phyloP scores from a whole-genome alignment of 2,113 vertebrate species.

The Podiceps cristatus region DNA sequence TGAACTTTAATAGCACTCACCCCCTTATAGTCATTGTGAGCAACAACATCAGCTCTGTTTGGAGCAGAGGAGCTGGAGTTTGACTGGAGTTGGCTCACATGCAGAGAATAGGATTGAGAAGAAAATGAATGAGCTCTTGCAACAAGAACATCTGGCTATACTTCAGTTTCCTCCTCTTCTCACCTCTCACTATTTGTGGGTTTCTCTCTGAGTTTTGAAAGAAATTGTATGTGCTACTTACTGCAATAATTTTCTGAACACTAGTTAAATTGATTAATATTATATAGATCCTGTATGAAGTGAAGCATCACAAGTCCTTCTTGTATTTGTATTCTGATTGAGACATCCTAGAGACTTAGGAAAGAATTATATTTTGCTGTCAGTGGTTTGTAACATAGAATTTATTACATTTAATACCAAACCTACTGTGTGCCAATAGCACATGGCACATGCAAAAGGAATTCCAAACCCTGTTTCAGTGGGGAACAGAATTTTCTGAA shows the following conservation, averaged over 20 bases:
- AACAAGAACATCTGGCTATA: background rate
- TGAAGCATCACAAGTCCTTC: background rate
- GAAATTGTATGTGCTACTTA: background rate
- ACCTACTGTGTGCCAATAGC: background rate
- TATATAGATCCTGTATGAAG: background rate
- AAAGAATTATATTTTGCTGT: background rate
- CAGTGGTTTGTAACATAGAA: background rate
- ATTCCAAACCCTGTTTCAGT: background rate
- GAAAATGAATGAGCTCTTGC: conserved; percentile 2
- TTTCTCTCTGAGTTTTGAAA: conserved; percentile 4
- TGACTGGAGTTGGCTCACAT: background rate
- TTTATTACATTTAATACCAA: background rate
- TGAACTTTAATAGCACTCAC: background rate
- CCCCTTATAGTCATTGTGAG: background rate
- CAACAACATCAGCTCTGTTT: background rate
- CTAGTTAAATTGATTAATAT: background rate
- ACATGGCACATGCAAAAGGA: background rate
- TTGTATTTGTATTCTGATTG: background rate
- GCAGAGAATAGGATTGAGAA: background rate
- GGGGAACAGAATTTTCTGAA: background rate
- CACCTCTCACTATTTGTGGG: background rate
- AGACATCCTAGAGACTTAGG: background rate
- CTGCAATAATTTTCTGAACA: background rate
- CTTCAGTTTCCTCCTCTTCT: conserved; percentile 38
- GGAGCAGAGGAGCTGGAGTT: background rate